phyloP scores from a whole-genome alignment of 2,113 vertebrate genomes.

The Tragelaphus strepsiceros region DNA sequence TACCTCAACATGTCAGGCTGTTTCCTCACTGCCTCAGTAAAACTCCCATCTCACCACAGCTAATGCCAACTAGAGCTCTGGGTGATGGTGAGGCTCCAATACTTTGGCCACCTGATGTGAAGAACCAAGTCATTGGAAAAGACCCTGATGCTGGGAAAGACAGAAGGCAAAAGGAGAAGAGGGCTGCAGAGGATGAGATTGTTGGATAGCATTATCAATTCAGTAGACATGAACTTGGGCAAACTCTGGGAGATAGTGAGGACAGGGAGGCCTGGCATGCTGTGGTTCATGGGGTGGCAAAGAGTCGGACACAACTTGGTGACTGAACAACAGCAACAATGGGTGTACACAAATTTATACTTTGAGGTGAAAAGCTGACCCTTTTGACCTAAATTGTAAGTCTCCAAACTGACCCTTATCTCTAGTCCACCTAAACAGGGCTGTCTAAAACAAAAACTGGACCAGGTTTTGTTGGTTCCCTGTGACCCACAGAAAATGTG shows the following conservation, averaged over 20 bases:
- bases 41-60: not conserved
- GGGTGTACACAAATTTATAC: not conserved
- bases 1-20: not conserved
- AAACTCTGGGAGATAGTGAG: not conserved
- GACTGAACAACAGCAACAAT: not conserved
- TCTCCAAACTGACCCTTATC: not conserved
- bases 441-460: not conserved
- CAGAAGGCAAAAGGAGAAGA: not conserved
- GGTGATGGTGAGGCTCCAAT: not conserved
- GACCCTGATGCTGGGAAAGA: not conserved
- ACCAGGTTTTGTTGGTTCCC: not conserved
- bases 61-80: not conserved
- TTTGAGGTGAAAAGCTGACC: not conserved
- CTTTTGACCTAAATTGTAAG: not conserved
- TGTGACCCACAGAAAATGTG: not conserved
- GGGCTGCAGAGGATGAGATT: not conserved
- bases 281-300: not conserved
- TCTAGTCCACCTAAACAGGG: not conserved
- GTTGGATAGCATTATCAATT: not conserved
- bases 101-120: not conserved
- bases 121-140: not conserved
- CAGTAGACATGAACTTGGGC: not conserved
- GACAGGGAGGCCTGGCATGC: not conserved
- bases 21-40: not conserved
- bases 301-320: not conserved